Percentiles rank a stretch among this genome's conserved stretches.
Conservation (phyloP, 2,888 invertebrate genomes). For the Sympetrum striolatum region DNA sequence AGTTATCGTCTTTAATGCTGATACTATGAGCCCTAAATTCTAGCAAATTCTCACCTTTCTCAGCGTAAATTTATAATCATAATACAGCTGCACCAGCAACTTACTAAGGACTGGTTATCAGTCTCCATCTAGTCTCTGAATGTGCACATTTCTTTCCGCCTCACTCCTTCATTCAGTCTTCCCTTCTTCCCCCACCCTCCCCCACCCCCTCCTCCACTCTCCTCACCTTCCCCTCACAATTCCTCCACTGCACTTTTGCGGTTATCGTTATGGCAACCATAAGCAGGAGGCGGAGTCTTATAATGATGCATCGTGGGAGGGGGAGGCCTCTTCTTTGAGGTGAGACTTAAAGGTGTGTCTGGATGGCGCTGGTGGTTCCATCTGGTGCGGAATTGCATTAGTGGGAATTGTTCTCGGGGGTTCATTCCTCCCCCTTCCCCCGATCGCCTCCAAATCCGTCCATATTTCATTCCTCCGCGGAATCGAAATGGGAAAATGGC, state of each 20-base stretch:
- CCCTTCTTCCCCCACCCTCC: neutral
- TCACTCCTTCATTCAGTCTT: neutral
- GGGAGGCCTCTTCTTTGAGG: neutral
- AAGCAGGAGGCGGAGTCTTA: neutral
- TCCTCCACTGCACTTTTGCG: neutral
- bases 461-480: neutral
- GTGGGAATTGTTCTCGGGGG: neutral
- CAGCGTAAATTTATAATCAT: too few species aligned
- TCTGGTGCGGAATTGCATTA: neutral
- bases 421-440: neutral
- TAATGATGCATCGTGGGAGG: neutral
- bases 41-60: too few species aligned
- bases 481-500: too few species aligned
- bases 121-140: neutral
- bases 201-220: neutral
- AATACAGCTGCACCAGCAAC: too few species aligned
- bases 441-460: neutral
- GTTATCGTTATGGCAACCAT: neutral
- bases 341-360: neutral
- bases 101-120: neutral
- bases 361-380: neutral
- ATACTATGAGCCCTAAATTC: too few species aligned
- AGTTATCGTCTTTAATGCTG: too few species aligned
- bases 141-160: neutral
- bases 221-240: neutral